Evolutionary conservation across 2,113 vertebrate species (phyloP).

Genomic region (Peromyscus maniculatus): DNA sequence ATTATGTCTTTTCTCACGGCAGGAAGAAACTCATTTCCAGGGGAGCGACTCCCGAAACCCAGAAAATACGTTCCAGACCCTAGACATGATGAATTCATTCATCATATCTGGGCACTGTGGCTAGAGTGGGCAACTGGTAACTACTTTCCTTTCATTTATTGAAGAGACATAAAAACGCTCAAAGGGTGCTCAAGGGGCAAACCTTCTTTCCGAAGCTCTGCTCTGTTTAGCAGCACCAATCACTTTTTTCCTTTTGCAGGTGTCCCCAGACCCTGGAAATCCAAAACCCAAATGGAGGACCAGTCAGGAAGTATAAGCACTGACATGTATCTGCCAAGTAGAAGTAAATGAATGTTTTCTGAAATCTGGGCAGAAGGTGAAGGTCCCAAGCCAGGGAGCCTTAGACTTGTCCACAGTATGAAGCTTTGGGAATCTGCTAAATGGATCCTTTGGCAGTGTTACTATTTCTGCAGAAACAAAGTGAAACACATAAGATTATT

Average conservation of each 20-base stretch:
- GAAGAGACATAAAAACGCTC: background rate
- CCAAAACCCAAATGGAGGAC: background rate
- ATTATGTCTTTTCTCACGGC: constrained; percentile 73
- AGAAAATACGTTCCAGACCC: constrained; percentile 81
- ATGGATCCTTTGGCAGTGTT: background rate
- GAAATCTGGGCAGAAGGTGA: background rate
- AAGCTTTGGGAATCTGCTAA: background rate
- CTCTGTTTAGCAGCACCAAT: background rate
- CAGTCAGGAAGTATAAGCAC: background rate
- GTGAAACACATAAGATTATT: background rate
- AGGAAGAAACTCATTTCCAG: constrained; percentile 82
- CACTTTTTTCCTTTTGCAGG: background rate
- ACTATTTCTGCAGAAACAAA: background rate
- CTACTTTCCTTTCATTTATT: constrained; percentile 33
- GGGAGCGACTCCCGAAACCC: constrained; percentile 74
- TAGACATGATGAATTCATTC: constrained; percentile 62
- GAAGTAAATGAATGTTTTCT: background rate
- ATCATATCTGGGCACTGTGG: constrained; percentile 48
- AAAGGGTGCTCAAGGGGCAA: background rate
- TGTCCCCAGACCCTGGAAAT: background rate
- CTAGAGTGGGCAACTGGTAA: background rate
- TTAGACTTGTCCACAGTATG: background rate
- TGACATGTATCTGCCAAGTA: background rate
- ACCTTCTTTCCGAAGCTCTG: background rate
- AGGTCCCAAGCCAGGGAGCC: background rate